A percentile compares a stretch with the other conserved stretches of the same genome.
Evolutionary conservation across 2,888 invertebrate species (phyloP).

Genomic region (Crioceris asparagi): DNA sequence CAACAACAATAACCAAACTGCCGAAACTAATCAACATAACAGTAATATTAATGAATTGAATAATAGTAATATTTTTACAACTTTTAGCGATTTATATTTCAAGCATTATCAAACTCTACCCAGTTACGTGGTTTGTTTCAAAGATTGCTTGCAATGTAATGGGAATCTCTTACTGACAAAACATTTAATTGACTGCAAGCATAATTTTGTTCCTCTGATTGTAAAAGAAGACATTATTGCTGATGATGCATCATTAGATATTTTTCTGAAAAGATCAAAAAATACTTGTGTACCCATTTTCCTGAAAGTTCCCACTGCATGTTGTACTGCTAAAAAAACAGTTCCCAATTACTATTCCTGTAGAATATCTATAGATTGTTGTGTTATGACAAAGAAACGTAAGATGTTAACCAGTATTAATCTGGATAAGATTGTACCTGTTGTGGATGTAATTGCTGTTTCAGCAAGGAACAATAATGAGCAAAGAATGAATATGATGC

Average conservation of each 20-base stretch:
- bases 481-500: conserved; percentile 1
- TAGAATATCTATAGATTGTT: too few species aligned
- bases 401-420: conserved; percentile 17
- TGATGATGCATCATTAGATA: conserved; percentile 5
- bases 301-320: neutral
- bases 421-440: conserved; percentile 33
- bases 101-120: conserved; percentile 23
- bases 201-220: conserved; percentile 22
- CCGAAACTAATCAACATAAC: conserved; percentile 1
- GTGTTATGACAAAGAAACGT: neutral
- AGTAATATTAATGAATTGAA: neutral
- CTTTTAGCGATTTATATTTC: conserved; percentile 25
- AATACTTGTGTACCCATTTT: neutral
- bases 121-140: conserved; percentile 15
- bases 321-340: neutral
- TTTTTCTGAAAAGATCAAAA: conserved; percentile 12
- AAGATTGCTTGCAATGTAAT: conserved; percentile 19
- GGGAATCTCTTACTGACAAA: conserved; percentile 15
- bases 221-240: conserved; percentile 5
- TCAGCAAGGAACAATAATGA: conserved; percentile 23
- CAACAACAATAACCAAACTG: conserved; percentile 6
- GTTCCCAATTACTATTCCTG: neutral
- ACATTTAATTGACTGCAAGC: conserved; percentile 5
- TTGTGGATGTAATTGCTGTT: neutral
- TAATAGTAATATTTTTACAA: neutral